Base-by-base conservation (phyloP, 2,113 vertebrate genomes). In the Aphyosemion australe region DNA sequence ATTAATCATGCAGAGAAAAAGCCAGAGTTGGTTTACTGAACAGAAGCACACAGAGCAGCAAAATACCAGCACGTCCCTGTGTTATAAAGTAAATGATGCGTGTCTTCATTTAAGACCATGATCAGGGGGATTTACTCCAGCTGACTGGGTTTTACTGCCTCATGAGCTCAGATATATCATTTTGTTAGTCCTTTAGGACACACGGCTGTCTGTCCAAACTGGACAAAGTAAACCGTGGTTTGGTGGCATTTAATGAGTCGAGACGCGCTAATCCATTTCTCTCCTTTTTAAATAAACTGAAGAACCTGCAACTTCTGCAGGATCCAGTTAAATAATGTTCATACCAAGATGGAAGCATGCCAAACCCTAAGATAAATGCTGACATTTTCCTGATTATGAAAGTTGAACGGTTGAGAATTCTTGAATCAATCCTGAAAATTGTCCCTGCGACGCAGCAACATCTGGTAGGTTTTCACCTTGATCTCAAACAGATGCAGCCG, bases 71-170 rank as follows among this genome's bases (percentile, higher is more conserved):
- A 68, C 53, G 49, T 50, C 47, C 46, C 64, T 60, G 20, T 76
- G 67, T 34, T 50, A 69, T 85, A 69, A 85, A 85, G 56, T 58
- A 72, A 79, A 82, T 77, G 66, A 82, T 72, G 66, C 21, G 1
- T 48, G 37, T 71, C 61, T 60, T 78, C 43, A 70, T 72, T 54
- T 51, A 50, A 50, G 75, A 60, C 62, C 61, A 19, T 16, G 31
- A 73, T 72, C 70, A 50, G 53, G 58, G 47, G 56, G 52, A 65
- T 85, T 65, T 65, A 70, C 58, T 54, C 16, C 43, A 64, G 56
- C 45, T 62, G 49, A 60, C 26, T 47, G 34, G 48, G 73, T 59
- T 72, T 81, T 72, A 69, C 67, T 59, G 78, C 60, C 62, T 68
- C 50, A 63, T 50, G 65, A 78, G 43, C 61, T 42, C 39, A 69